These are phyloP conservation scores for Arvicanthis niloticus DNA, from an alignment of 2,113 vertebrate species.

Conservation along the genomic window DNA sequence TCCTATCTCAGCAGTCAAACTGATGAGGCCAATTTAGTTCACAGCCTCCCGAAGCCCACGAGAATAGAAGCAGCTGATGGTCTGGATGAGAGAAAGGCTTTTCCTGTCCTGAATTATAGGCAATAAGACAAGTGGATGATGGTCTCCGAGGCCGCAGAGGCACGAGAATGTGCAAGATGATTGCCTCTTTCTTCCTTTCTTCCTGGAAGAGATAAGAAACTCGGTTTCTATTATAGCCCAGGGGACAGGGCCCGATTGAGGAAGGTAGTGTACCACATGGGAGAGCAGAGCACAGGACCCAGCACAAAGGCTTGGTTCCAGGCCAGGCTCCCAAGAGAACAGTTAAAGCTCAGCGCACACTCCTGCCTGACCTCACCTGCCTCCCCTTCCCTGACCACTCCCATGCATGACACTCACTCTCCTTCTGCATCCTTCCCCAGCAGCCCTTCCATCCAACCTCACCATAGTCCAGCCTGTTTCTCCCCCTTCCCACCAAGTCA, in stretches of 20 bases:
- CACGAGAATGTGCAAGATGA: background rate
- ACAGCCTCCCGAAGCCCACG: background rate
- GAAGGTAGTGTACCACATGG: background rate
- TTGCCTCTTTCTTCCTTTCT: conserved; percentile 42
- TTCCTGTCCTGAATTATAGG: conserved; percentile 38
- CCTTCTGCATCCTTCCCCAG: background rate
- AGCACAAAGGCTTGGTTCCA: background rate
- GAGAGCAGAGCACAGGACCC: background rate
- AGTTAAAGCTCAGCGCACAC: background rate
- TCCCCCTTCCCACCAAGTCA: background rate
- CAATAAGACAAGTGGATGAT: conserved; percentile 43
- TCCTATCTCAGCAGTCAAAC: background rate
- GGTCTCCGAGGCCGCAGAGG: background rate
- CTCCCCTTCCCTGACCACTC: background rate
- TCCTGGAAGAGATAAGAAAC: conserved; percentile 26
- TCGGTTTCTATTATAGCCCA: background rate
- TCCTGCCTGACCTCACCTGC: background rate
- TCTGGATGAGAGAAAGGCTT: background rate
- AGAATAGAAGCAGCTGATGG: background rate
- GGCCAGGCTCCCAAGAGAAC: background rate
- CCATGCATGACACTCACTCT: background rate
- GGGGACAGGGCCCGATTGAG: background rate
- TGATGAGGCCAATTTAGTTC: background rate
- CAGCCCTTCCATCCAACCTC: background rate
- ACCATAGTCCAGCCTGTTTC: background rate